Base-by-base conservation (phyloP, 1,140 invertebrate genomes). In the Bombus cullumanus region DNA sequence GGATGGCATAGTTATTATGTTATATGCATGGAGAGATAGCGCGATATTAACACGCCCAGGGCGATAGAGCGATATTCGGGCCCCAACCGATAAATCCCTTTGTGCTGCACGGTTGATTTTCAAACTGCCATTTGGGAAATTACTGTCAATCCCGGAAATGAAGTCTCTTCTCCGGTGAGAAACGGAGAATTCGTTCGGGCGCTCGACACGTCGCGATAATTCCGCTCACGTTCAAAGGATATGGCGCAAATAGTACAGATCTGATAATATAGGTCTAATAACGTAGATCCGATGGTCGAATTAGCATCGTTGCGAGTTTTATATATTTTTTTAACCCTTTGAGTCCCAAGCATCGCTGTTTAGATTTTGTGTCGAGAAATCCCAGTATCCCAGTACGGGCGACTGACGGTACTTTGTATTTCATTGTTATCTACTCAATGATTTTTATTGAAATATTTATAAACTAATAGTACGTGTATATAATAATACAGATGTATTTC, bases 31-130 rank as follows among this genome's bases (percentile, higher is more conserved):
- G 75, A 72, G 86, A 93, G 92, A 93, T 91, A 91, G 89, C 88
- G 88, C 78, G 69, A 90, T 84, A 87, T 90, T 93, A 92, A 93
- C 64, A 22, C 90, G 92, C 92, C 77, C 90, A 77, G 89, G 89
- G 91, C 91, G 92, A 93, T 92, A 88, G 89, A 92, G 88, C 88
- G 88, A 91, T 91, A 87, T 86, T 85, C 34, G 4, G 10, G 82
- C 74, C 83, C 76, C 74, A 86, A 57, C 85, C 90, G 92, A 93
- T 93, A 93, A 94, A 94, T 92, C 93, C 92, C 91, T 93, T 94
- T 93, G 93, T 93, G 87, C 92, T 89, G 90, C 89, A 86, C 91
- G 87, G 89, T 92, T 93, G 93, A 93, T 94, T 94, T 92, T 92
- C 92, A 91, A 94, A 93, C 92, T 93, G 89, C 88, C 89, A 83